Conservation (phyloP, 2,797 vertebrate species). For the Botia almorhae region DNA sequence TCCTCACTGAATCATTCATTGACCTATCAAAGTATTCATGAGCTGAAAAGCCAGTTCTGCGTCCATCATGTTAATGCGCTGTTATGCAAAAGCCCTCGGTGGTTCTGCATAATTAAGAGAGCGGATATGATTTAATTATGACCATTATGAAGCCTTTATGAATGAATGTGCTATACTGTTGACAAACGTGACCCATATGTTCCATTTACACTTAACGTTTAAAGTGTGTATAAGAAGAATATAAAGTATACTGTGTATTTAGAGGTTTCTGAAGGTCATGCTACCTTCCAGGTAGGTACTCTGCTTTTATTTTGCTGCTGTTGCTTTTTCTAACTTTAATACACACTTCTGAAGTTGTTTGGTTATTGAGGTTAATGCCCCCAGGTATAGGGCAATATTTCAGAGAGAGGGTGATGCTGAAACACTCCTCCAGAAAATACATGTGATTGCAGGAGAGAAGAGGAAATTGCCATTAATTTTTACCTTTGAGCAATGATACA, state of each 20-base stretch:
- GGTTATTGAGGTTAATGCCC: conserved; percentile 48
- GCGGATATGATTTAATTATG: conserved; percentile 35
- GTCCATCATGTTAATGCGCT: conserved; percentile 11
- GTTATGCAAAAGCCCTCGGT: conserved; percentile 36
- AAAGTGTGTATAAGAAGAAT: not conserved
- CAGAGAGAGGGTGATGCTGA: conserved; percentile 7
- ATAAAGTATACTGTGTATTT: not conserved
- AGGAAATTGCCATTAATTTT: conserved; percentile 17
- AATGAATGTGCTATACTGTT: not conserved
- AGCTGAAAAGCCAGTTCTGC: conserved; percentile 39
- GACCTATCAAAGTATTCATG: conserved; percentile 38
- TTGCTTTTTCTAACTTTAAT: conserved; percentile 42
- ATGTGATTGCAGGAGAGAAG: conserved; percentile 23
- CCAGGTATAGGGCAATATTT: conserved; percentile 27
- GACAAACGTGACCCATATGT: not conserved
- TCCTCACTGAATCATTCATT: conserved; percentile 40
- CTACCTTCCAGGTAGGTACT: conserved; percentile 61
- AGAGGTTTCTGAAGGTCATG: conserved; percentile 17
- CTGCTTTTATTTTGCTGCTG: conserved; percentile 60
- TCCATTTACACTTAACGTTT: not conserved
- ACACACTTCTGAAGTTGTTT: conserved; percentile 32
- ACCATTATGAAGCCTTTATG: conserved; percentile 8
- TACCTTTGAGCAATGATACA: not conserved
- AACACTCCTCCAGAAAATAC: conserved; percentile 15
- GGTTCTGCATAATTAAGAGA: conserved; percentile 38